A percentile compares a stretch with the other conserved stretches of the same genome.
These are phyloP conservation scores for Caradrina clavipalpis DNA, from an alignment of 2,888 invertebrate species.

Conservation along the genomic window DNA sequence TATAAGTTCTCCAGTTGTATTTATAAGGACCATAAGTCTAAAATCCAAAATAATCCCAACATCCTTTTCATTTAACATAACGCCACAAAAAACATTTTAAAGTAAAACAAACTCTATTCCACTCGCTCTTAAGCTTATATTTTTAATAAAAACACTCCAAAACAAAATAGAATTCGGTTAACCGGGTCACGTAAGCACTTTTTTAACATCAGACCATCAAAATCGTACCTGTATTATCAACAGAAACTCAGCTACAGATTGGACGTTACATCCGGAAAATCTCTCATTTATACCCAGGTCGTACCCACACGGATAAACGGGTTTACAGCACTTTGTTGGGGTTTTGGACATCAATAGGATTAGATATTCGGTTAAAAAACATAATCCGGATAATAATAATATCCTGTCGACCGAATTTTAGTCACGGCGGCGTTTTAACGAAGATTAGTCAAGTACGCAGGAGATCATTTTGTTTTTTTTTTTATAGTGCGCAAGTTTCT, in stretches of 20 bases:
- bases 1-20: too few relatives aligned
- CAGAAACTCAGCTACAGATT: conserved; percentile 57
- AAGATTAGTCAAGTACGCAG: too few relatives aligned
- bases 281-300: conserved; percentile 64
- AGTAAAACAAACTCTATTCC: not conserved
- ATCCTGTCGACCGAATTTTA: not conserved
- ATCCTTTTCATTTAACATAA: conserved; percentile 1
- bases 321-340: conserved; percentile 57
- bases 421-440: not conserved
- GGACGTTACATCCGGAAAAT: conserved; percentile 60
- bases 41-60: too few relatives aligned
- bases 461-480: too few relatives aligned
- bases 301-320: conserved; percentile 48
- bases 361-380: conserved; percentile 34
- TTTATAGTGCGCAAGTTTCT: too few relatives aligned
- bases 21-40: too few relatives aligned
- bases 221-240: conserved; percentile 53
- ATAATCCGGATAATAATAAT: conserved; percentile 13
- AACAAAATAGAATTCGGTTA: conserved; percentile 30
- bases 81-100: not conserved
- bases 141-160: conserved; percentile 21
- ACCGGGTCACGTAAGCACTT: conserved; percentile 39
- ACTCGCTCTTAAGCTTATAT: not conserved
- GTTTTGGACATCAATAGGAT: conserved; percentile 56
- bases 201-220: conserved; percentile 52